phyloP scores from a whole-genome alignment of 2,113 vertebrate genomes.

The Phylloscopus whistleri region DNA sequence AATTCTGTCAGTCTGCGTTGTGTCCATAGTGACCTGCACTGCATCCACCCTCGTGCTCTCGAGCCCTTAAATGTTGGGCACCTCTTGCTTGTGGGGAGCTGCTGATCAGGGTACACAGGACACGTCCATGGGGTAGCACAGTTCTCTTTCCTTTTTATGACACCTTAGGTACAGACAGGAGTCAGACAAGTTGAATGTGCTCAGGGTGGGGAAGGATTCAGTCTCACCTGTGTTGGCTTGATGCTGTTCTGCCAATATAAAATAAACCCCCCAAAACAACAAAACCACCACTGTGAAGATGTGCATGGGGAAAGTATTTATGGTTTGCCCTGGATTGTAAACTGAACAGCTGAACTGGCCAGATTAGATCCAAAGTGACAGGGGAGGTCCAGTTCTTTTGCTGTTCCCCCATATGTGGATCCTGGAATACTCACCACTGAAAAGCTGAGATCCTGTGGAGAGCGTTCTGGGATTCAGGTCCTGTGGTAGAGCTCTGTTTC shows the following conservation, averaged over 20 bases:
- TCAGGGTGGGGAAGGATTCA: not conserved
- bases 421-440: not conserved
- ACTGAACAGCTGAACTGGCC: not conserved
- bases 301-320: not conserved
- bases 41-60: not conserved
- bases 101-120: not conserved
- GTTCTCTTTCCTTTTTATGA: not conserved
- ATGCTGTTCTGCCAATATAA: not conserved
- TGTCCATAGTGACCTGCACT: not conserved
- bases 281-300: not conserved
- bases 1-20: not conserved
- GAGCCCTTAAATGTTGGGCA: not conserved
- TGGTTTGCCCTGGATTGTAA: not conserved
- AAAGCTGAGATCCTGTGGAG: not conserved
- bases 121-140: not conserved
- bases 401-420: accelerated
- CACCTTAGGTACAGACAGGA: not conserved
- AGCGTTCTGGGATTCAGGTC: not conserved
- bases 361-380: not conserved
- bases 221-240: not conserved
- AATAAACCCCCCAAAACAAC: not conserved
- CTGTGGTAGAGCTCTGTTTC: not conserved
- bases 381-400: not conserved
- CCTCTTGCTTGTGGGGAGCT: not conserved
- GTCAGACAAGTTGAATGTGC: not conserved